A percentile compares a stretch with the other conserved stretches of the same genome.
Conservation (phyloP, 2,797 vertebrate species). For the Pogonophryne albipinna region DNA sequence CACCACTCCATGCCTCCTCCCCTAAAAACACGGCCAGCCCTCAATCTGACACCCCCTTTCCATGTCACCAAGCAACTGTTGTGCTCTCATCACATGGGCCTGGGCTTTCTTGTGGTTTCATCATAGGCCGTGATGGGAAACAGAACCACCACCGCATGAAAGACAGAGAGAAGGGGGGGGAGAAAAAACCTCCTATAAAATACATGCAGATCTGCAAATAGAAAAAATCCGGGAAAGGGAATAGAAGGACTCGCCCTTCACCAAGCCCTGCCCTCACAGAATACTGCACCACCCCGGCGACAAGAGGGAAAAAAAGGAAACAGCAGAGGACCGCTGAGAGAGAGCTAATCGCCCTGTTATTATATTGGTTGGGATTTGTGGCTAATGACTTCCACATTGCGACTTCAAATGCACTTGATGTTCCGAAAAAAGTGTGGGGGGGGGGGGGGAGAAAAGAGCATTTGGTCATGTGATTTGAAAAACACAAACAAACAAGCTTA, state of each 20-base stretch:
- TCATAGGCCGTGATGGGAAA: constrained; percentile 84
- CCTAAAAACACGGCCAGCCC: constrained; percentile 28
- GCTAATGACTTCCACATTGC: constrained; percentile 86
- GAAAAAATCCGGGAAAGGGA: constrained; percentile 76
- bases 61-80: constrained; percentile 74
- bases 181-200: constrained; percentile 72
- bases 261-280: constrained; percentile 67
- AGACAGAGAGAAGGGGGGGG: constrained; percentile 55
- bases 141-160: constrained; percentile 83
- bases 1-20: constrained; percentile 44
- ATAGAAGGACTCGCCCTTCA: constrained; percentile 72
- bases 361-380: constrained; percentile 81
- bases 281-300: constrained; percentile 65
- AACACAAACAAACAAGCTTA: constrained; percentile 73
- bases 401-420: constrained; percentile 76
- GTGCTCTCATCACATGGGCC: constrained; percentile 72
- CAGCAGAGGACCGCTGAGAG: constrained; percentile 62
- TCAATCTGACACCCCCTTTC: constrained; percentile 31
- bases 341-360: constrained; percentile 84
- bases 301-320: constrained; percentile 27
- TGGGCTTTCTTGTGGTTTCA: constrained; percentile 85
- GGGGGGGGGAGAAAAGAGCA: neutral
- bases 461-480: constrained; percentile 67
- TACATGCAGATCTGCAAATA: constrained; percentile 81
- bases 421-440: constrained; percentile 30